A percentile compares a stretch with the other conserved stretches of the same genome.
phyloP scores from a whole-genome alignment of 2,888 invertebrate genomes.

The Ellobium chinense region DNA sequence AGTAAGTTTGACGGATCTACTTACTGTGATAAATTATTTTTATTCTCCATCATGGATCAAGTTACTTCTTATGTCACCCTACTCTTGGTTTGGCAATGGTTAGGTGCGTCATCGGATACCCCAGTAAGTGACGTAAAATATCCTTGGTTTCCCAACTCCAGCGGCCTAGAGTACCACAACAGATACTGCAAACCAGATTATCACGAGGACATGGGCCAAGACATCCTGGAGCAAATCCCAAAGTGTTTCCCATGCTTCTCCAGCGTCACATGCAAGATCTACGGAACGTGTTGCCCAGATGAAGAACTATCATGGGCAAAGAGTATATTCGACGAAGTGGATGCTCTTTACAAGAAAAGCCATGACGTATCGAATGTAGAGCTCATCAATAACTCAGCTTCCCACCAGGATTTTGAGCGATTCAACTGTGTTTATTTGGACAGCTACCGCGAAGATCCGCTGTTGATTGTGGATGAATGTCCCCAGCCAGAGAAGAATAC shows the following conservation, averaged over 20 bases:
- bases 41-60: no score
- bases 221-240: background rate
- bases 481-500: background rate
- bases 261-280: background rate
- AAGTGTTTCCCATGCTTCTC: background rate
- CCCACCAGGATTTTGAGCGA: background rate
- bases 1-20: no score
- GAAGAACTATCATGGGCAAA: background rate
- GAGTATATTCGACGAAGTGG: background rate
- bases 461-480: background rate
- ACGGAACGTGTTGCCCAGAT: background rate
- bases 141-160: background rate
- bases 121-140: no score
- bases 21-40: no score
- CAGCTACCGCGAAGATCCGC: background rate
- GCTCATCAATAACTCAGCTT: background rate
- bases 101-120: no score
- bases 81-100: no score
- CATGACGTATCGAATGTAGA: background rate
- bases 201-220: background rate
- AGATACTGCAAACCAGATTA: background rate
- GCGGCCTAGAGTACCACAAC: background rate
- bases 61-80: no score
- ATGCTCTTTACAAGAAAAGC: background rate
- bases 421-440: background rate